Evolutionary conservation across 2,113 vertebrate genomes (phyloP).

Genomic region (Butastur rufipennis): DNA sequence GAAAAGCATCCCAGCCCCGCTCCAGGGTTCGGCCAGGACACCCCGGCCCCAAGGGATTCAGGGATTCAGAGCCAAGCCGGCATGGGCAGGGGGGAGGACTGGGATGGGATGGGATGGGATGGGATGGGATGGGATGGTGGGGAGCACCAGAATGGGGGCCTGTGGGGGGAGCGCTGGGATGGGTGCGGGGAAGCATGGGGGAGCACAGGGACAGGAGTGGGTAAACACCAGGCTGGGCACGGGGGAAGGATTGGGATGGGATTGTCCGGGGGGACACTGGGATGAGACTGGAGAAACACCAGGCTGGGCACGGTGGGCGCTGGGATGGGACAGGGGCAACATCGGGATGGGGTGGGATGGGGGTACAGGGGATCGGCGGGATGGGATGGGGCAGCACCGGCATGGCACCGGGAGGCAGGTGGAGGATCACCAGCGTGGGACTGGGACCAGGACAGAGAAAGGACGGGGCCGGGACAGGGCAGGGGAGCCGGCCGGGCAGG

Average conservation of each 20-base stretch:
- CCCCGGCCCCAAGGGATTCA: background rate
- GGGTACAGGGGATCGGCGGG: too few species aligned
- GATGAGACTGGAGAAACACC: background rate
- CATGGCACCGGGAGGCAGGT: too few species aligned
- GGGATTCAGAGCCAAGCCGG: background rate
- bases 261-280: too few species aligned
- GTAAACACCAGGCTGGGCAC: background rate
- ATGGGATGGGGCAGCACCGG: too few species aligned
- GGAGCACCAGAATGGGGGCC: background rate
- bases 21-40: background rate
- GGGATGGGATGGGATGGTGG: background rate
- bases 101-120: background rate
- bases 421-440: too few species aligned
- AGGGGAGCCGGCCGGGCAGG: too few species aligned
- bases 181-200: background rate
- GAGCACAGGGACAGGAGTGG: background rate
- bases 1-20: background rate
- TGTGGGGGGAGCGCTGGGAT: background rate
- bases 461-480: too few species aligned
- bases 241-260: background rate
- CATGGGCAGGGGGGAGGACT: fast-evolving
- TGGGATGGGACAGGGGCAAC: background rate
- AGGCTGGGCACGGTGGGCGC: background rate
- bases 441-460: too few species aligned
- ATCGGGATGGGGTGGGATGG: background rate